A percentile compares a stretch with the other conserved stretches of the same genome.
These are phyloP conservation scores for Atherinomorus stipes DNA, from an alignment of 2,113 vertebrate genomes.

Conservation along the genomic window DNA sequence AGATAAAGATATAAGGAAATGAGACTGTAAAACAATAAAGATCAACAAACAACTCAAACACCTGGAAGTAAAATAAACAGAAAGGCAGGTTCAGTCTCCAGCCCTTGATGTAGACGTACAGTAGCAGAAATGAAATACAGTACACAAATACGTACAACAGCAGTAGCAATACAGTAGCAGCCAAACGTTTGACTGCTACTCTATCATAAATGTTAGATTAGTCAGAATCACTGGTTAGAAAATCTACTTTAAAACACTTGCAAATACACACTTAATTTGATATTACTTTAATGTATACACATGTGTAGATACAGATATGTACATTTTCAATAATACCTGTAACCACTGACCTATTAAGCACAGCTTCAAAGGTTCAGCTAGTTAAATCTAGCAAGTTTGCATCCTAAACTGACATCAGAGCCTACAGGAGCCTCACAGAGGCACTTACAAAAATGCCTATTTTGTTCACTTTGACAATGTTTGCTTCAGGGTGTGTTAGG, in stretches of 20 bases:
- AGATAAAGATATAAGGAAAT: background rate
- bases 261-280: slow-evolving; percentile 54
- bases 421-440: slow-evolving; percentile 81
- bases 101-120: background rate
- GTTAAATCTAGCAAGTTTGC: slow-evolving; percentile 79
- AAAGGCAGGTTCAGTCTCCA: background rate
- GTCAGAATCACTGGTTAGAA: slow-evolving; percentile 20
- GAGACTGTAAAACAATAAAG: background rate
- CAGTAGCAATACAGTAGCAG: too few relatives aligned
- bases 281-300: slow-evolving; percentile 80
- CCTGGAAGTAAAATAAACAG: background rate
- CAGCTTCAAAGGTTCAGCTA: slow-evolving; percentile 73
- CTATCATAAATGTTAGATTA: background rate
- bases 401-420: slow-evolving; percentile 73
- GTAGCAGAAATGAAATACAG: too few relatives aligned
- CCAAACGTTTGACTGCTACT: too few relatives aligned
- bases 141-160: too few relatives aligned
- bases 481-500: slow-evolving; percentile 56
- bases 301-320: slow-evolving; percentile 80
- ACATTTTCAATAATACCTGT: slow-evolving; percentile 71
- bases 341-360: slow-evolving; percentile 52
- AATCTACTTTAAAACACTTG: slow-evolving; percentile 12
- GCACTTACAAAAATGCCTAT: slow-evolving; percentile 70
- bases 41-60: background rate
- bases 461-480: slow-evolving; percentile 57